A percentile compares a stretch with the other conserved stretches of the same genome.
phyloP scores from a whole-genome alignment of 1,140 invertebrate species.

The Solenopsis invicta region DNA sequence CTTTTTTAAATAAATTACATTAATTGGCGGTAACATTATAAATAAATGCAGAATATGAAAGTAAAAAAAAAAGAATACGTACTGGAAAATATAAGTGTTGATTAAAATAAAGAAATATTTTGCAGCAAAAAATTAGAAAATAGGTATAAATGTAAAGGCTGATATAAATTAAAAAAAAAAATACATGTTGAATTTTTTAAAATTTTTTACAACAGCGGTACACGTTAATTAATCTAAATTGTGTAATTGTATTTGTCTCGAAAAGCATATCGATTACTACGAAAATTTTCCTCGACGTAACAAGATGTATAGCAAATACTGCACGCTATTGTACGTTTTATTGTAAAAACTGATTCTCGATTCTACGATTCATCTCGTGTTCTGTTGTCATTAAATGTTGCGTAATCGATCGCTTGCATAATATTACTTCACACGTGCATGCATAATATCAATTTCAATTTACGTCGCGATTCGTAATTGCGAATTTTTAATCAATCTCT shows the following conservation, averaged over 20 bases:
- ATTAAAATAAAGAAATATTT: neutral
- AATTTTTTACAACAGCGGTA: neutral
- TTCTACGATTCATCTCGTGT: neutral
- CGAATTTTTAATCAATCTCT: neutral
- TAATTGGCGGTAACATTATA: neutral
- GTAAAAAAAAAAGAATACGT: too few species aligned
- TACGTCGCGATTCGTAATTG: neutral
- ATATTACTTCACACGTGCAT: neutral
- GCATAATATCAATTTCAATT: slow-evolving; percentile 23
- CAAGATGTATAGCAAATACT: neutral
- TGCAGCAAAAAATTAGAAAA: neutral
- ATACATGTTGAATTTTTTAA: neutral
- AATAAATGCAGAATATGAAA: neutral
- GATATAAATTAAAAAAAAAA: neutral
- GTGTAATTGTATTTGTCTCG: neutral
- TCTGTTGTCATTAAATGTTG: neutral
- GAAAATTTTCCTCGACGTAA: neutral
- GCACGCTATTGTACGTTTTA: neutral
- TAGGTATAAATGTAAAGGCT: neutral
- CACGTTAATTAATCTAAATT: neutral
- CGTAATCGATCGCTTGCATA: slow-evolving; percentile 21
- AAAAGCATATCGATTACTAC: neutral
- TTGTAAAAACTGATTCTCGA: neutral
- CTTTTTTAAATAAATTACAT: neutral
- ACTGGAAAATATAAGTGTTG: too few species aligned